Evolutionary conservation across 2,888 invertebrate species (phyloP).

Genomic region (Plagodis dolabraria): DNA sequence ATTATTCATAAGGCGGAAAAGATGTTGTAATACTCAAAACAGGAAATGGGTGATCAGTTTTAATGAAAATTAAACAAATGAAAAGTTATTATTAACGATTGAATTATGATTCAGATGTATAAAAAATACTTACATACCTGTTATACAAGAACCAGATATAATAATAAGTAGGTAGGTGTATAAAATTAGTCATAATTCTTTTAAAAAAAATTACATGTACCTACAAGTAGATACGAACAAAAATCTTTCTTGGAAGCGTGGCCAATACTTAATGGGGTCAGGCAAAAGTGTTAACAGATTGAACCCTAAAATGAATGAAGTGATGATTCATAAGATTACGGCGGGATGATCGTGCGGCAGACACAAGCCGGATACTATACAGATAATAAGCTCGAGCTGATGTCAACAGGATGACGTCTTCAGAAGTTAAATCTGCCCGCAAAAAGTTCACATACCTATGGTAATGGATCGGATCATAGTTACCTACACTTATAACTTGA

Average conservation of each 20-base stretch:
- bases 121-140: too few relatives aligned
- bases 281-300: conserved; percentile 30
- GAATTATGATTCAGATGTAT: too few relatives aligned
- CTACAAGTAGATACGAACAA: too few relatives aligned
- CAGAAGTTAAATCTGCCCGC: conserved; percentile 45
- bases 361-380: conserved; percentile 67
- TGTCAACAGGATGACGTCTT: conserved; percentile 75
- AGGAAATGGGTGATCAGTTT: conserved; percentile 4
- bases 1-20: conserved; percentile 2
- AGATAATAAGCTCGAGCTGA: conserved; percentile 63
- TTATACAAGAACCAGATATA: too few relatives aligned
- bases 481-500: conserved; percentile 9
- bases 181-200: background rate
- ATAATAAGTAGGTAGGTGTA: too few relatives aligned
- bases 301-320: conserved; percentile 45
- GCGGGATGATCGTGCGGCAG: conserved; percentile 51
- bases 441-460: conserved; percentile 47
- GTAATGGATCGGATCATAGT: conserved; percentile 16
- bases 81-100: background rate
- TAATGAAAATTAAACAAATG: background rate
- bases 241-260: conserved; percentile 24
- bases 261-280: conserved; percentile 17
- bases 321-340: conserved; percentile 56
- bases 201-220: background rate
- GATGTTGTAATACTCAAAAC: background rate